phyloP scores from a whole-genome alignment of 2,888 invertebrate species.

The Limnephilus marmoratus region DNA sequence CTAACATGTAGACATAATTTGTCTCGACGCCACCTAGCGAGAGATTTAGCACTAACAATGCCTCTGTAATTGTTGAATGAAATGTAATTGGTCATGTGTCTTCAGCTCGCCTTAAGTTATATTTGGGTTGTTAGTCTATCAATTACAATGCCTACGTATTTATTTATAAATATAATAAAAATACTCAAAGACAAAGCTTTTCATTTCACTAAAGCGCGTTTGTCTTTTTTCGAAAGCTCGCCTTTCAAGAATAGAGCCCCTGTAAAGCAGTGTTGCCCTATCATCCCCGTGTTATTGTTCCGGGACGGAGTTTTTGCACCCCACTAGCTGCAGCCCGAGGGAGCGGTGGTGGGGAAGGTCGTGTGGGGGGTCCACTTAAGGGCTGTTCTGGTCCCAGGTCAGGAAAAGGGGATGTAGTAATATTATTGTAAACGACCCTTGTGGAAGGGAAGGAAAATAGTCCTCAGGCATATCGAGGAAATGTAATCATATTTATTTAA shows the following conservation, averaged over 20 bases:
- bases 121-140: too few species aligned
- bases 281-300: neutral
- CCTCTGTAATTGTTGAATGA: too few species aligned
- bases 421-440: neutral
- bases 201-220: neutral
- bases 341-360: neutral
- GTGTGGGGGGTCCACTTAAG: neutral
- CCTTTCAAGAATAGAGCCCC: neutral
- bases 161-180: neutral
- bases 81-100: too few species aligned
- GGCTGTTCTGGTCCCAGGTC: neutral
- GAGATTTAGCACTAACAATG: too few species aligned
- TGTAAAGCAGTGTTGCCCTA: neutral
- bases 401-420: neutral
- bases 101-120: too few species aligned
- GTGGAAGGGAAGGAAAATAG: neutral
- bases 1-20: too few species aligned
- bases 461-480: neutral
- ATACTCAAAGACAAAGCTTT: neutral
- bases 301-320: neutral
- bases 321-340: neutral
- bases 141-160: too few species aligned
- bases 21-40: too few species aligned
- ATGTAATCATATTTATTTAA: neutral
- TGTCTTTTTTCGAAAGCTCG: neutral